Base-by-base conservation (phyloP, 1,140 invertebrate genomes). In the Diuraphis noxia region DNA sequence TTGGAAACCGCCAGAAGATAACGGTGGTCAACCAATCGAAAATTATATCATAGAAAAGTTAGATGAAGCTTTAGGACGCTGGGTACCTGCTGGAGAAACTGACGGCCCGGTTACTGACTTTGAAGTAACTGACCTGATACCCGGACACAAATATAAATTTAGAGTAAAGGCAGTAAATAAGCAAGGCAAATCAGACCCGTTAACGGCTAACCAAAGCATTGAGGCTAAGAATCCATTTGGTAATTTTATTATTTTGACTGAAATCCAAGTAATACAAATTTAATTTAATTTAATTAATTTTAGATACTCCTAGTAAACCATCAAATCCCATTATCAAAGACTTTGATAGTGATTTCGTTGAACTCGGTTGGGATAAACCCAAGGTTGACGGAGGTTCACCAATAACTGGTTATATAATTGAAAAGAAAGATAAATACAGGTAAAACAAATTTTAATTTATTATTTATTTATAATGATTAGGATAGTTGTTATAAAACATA, bases 191-290 rank as follows among this genome's bases (percentile, higher is more conserved):
- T 99, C 98, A 40, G 98, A 99, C 93, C 98, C 98, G 36, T 94
- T 99, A 4, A 97, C 97, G 2, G 96, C 98, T 34, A 95, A 95
- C n/a, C 96, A 97, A 93, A 95, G 97, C n/a, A 98, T 97, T 92
- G 96, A 99, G 94, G 99, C 99, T 81, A 99, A 99, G 94, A 99
- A 99, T 97, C 99, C 99, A 84, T 99, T 97, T 94, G 98, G 97
- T 96, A 95, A 96, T 93, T 91, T 36, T 49, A 41, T 56, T 21
- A 46, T 38, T n/a, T 82, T 41, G 21, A 46, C 41, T 81, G 43
- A 23, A 36, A 34, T 9, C 6, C 17, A 46, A 79, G 5, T 30
- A 52, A 36, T 52, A 10, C 46, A 49, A 86, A 0, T 10, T 5
- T 41, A 40, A 38, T 30, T 19, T 0, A 40, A 30, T 89, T 72